Evolutionary conservation across 35 echinoderm and acorn worm species (phyloP).

Genomic region (Apostichopus japonicus): DNA sequence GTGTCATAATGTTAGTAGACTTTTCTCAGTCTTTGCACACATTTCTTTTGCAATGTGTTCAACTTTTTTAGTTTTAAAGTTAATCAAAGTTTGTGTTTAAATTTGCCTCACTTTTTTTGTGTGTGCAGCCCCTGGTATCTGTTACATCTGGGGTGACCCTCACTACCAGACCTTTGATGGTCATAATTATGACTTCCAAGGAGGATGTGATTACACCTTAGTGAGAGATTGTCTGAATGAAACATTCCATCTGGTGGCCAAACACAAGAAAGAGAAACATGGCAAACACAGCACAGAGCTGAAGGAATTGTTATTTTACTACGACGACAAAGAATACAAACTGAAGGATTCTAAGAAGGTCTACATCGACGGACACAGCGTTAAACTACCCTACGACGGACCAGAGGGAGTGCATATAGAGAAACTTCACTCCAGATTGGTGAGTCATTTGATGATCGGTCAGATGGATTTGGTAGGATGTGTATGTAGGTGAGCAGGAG

Average conservation of each 20-base stretch:
- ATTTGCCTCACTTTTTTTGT: neutral
- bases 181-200: constrained; percentile 71
- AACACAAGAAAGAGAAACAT: constrained; percentile 45
- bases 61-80: no score
- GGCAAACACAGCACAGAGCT: constrained; percentile 11
- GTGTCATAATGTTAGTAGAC: no score
- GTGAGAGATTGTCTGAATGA: constrained; percentile 66
- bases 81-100: no score
- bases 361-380: constrained; percentile 29
- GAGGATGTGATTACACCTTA: constrained; percentile 78
- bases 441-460: neutral
- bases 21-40: no score
- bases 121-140: constrained; percentile 65
- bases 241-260: constrained; percentile 40
- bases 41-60: no score
- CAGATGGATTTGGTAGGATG: no score
- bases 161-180: constrained; percentile 89
- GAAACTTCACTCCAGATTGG: constrained; percentile 34
- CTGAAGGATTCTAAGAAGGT: constrained; percentile 32
- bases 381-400: constrained; percentile 3
- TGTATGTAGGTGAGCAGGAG: no score
- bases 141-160: constrained; percentile 83
- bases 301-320: constrained; percentile 40
- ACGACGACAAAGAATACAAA: constrained; percentile 40
- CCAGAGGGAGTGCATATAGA: constrained; percentile 12